Conservation (phyloP, 2,888 invertebrate genomes). For the Rhodophaea formosa region DNA sequence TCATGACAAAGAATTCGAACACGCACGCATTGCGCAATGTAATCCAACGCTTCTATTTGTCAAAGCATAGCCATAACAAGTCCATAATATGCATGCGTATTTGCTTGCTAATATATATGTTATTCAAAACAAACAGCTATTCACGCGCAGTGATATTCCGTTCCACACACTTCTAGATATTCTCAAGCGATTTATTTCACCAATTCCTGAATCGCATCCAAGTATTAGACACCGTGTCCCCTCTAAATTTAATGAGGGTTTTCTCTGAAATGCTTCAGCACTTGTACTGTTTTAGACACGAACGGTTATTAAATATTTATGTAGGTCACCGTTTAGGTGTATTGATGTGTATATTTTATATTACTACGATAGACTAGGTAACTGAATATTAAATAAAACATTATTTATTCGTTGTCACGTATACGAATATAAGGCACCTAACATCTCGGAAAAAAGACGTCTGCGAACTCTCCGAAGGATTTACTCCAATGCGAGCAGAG, state of each 20-base stretch:
- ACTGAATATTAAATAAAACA: too few species aligned
- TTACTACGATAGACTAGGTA: too few species aligned
- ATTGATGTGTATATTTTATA: not conserved
- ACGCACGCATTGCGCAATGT: not conserved
- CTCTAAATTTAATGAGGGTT: not conserved
- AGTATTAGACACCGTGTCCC: not conserved
- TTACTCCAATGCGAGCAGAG: too few species aligned
- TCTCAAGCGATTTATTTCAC: not conserved
- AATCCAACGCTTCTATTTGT: not conserved
- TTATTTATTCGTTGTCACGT: too few species aligned
- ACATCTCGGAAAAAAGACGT: too few species aligned
- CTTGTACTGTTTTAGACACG: not conserved
- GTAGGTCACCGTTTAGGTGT: not conserved
- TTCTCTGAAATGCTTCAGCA: not conserved
- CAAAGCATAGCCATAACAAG: not conserved
- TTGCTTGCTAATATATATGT: not conserved
- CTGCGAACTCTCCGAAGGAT: too few species aligned
- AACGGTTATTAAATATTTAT: not conserved
- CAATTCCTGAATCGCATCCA: conserved; percentile 13
- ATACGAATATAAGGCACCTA: too few species aligned
- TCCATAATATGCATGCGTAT: not conserved
- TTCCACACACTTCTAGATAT: not conserved
- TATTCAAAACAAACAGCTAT: not conserved
- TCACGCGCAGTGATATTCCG: conserved; percentile 1
- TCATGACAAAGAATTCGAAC: not conserved